These are phyloP conservation scores for Aleiodes leptofemur DNA, from an alignment of 2,888 invertebrate genomes.

Conservation along the genomic window DNA sequence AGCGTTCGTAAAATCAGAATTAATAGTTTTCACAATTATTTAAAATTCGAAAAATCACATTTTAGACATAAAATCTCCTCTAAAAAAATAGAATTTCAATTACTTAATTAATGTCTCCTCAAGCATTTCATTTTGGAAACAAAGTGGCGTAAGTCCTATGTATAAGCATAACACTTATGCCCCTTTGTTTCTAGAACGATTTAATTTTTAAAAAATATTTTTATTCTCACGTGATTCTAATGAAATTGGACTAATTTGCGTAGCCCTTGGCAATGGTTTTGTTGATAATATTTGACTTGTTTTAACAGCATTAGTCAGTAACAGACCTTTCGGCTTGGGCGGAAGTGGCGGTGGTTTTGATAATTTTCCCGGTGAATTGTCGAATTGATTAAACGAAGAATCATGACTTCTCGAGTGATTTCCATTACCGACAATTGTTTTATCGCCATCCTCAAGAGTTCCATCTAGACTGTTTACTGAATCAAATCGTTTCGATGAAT, in stretches of 20 bases:
- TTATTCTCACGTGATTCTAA: constrained; percentile 61
- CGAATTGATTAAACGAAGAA: constrained; percentile 2
- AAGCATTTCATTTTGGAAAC: no score
- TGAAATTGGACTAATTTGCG: constrained; percentile 58
- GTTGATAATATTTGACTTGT: constrained; percentile 64
- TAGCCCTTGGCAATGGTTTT: constrained; percentile 66
- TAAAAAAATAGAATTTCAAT: no score
- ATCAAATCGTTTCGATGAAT: constrained; percentile 61
- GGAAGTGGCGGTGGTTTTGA: constrained; percentile 83
- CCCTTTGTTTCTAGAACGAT: no score
- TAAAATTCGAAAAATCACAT: no score
- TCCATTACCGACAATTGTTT: constrained; percentile 69
- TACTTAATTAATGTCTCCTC: no score
- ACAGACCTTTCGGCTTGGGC: constrained; percentile 84
- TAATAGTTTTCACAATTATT: no score
- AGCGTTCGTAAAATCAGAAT: no score
- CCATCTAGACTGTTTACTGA: constrained; percentile 64
- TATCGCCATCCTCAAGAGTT: constrained; percentile 68
- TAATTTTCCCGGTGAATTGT: constrained; percentile 60
- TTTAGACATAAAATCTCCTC: not conserved
- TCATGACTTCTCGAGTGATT: constrained; percentile 41
- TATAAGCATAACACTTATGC: no score
- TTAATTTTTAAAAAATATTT: constrained; percentile 56
- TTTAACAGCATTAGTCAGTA: constrained; percentile 76
- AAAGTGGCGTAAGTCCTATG: no score